These are phyloP conservation scores for Tragelaphus scriptus DNA, from an alignment of 2,113 vertebrate genomes.

Conservation along the genomic window DNA sequence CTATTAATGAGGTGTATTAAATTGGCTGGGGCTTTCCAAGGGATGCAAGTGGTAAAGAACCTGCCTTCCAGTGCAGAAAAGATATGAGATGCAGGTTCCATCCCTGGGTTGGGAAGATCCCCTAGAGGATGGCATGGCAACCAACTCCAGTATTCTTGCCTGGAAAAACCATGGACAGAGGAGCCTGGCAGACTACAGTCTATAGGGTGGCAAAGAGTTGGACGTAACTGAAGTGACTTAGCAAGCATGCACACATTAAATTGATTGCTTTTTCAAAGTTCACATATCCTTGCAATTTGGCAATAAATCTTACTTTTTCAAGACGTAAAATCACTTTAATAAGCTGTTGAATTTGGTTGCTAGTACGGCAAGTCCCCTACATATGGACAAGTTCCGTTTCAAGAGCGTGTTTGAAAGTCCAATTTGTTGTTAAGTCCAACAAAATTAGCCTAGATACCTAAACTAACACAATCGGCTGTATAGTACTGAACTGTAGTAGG, in stretches of 20 bases:
- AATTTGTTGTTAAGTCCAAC: not conserved
- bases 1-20: not conserved
- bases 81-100: not conserved
- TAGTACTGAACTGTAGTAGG: not conserved
- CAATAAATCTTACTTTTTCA: not conserved
- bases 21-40: not conserved
- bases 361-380: not conserved
- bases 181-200: not conserved
- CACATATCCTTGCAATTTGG: not conserved
- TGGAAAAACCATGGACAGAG: not conserved
- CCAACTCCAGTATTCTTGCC: not conserved
- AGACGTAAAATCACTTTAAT: not conserved
- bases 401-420: not conserved
- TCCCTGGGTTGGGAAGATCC: not conserved
- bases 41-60: not conserved
- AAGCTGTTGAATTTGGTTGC: not conserved
- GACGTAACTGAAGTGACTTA: not conserved
- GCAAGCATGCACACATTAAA: not conserved
- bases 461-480: not conserved
- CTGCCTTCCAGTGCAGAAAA: not conserved
- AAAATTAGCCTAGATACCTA: not conserved
- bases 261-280: not conserved
- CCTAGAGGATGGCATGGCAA: not conserved
- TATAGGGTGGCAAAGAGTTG: not conserved
- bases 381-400: not conserved